Evolutionary conservation across 2,888 invertebrate genomes (phyloP), one percentile per base, ranked within the genome.

Genomic region (Drosophila histrio): DNA sequence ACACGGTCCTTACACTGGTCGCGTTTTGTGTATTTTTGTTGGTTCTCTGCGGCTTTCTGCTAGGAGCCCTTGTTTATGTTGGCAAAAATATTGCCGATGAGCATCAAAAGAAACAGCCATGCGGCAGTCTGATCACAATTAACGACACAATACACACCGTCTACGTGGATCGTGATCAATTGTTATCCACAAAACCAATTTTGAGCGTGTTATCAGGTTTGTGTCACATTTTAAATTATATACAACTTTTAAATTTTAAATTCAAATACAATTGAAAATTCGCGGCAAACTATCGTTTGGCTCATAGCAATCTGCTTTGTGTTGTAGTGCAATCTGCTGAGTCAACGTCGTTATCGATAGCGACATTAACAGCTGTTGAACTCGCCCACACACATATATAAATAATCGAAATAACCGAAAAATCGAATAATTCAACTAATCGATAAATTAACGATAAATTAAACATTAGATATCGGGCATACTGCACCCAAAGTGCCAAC

Each of bases 11-110:
- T 32, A 91, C 92, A 9, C 80, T 92, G 53, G 81, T 89, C 22
- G 91, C 91, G 21, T 89, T 91, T 64, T 91, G 92, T 72, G 79
- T 92, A 47, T 91, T 92, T 70, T 77, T 92, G 11, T 60, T 91
- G 49, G 90, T 90, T 28, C 68, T 92, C 8, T 91, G 91, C 71
- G 81, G 78, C 50, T 91, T 91, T 61, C 79, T 91, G 43, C 72
- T 92, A 59, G 89, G 89, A 17, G 90, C 91, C 32, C 77, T 92
- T 19, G 91, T 92, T 28, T 90, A 90, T 69, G 90, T 92, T 22
- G 92, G 92, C 26, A 89, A 89, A 61, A 89, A 84, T 53, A 90
- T 90, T 59, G 90, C 88, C 44, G 89, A 88, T 4, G 90, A 89
- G 56, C 88, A 87, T 41, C 77, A 69, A 41, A 65, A 59, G 28